These are phyloP conservation scores for Cordylochernes scorpioides DNA, from an alignment of 2,888 invertebrate genomes.

Conservation along the genomic window DNA sequence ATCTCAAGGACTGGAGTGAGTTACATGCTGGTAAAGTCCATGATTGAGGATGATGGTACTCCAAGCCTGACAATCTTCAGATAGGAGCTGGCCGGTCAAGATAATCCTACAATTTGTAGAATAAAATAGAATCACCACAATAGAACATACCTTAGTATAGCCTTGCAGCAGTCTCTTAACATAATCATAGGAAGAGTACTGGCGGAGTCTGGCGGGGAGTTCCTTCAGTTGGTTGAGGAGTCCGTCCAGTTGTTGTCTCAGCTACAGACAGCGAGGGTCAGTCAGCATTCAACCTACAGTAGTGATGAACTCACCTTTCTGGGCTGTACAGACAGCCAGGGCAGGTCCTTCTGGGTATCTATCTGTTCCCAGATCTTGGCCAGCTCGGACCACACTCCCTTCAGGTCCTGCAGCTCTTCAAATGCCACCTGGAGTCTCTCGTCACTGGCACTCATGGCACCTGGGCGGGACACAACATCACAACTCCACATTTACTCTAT, in stretches of 20 bases:
- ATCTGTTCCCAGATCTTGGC: constrained; percentile 90
- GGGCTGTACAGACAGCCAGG: constrained; percentile 94
- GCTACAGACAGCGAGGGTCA: constrained; percentile 19
- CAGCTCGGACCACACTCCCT: constrained; percentile 86
- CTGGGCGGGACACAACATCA: constrained; percentile 3
- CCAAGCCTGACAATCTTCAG: too few species aligned
- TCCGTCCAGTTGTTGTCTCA: constrained; percentile 77
- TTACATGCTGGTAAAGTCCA: too few species aligned
- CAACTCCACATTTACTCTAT: background rate
- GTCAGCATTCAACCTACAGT: background rate
- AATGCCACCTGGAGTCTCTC: constrained; percentile 45
- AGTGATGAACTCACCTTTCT: constrained; percentile 36
- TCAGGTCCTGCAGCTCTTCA: constrained; percentile 84
- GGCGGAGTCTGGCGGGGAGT: constrained; percentile 68
- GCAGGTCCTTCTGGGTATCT: constrained; percentile 87
- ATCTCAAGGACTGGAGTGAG: too few species aligned
- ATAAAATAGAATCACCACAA: background rate
- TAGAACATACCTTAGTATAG: constrained; percentile 54
- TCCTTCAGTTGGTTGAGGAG: constrained; percentile 82
- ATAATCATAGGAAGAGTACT: constrained; percentile 93
- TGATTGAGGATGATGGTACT: too few species aligned
- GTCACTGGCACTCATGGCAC: constrained; percentile 22
- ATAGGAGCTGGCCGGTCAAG: too few species aligned
- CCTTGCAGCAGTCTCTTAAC: constrained; percentile 82
- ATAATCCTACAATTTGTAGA: constrained; percentile 1